These are phyloP conservation scores for Notothenia coriiceps DNA, from an alignment of 2,113 vertebrate species.

Conservation along the genomic window DNA sequence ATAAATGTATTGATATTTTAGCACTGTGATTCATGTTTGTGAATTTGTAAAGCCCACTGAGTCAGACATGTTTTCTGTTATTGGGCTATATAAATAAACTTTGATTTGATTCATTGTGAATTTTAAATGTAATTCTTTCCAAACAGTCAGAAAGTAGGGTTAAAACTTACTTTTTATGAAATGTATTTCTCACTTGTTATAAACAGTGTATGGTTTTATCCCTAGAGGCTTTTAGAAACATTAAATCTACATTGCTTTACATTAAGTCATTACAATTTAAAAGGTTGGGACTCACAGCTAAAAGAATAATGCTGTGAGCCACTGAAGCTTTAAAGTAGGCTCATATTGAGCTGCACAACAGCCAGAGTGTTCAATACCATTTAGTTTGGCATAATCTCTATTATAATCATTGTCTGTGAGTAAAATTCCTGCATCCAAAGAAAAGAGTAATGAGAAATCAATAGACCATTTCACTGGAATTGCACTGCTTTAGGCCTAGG, in stretches of 20 bases:
- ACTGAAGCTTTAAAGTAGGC: not conserved
- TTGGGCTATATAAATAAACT: too few relatives aligned
- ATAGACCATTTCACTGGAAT: slow-evolving; percentile 33
- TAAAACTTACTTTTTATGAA: too few relatives aligned
- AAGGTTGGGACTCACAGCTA: not conserved
- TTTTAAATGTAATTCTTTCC: not conserved
- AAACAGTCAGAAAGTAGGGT: too few relatives aligned
- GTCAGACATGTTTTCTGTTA: too few relatives aligned
- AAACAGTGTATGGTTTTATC: not conserved
- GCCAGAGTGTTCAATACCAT: slow-evolving; percentile 14
- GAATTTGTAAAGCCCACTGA: too few relatives aligned
- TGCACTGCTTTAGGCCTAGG: not conserved
- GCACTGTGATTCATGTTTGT: too few relatives aligned
- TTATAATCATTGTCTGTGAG: slow-evolving; percentile 32
- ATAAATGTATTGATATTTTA: too few relatives aligned
- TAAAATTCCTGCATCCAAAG: slow-evolving; percentile 9
- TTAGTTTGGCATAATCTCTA: slow-evolving; percentile 9
- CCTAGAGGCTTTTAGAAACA: not conserved
- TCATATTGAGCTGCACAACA: not conserved
- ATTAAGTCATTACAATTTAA: not conserved
- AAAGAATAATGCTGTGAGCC: not conserved
- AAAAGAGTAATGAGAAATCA: slow-evolving; percentile 14
- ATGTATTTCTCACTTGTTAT: too few relatives aligned
- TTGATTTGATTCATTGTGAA: not conserved
- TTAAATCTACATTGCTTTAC: not conserved